Evolutionary conservation across 2,888 invertebrate species (phyloP).

Genomic region (Cecidostiba fungosa): DNA sequence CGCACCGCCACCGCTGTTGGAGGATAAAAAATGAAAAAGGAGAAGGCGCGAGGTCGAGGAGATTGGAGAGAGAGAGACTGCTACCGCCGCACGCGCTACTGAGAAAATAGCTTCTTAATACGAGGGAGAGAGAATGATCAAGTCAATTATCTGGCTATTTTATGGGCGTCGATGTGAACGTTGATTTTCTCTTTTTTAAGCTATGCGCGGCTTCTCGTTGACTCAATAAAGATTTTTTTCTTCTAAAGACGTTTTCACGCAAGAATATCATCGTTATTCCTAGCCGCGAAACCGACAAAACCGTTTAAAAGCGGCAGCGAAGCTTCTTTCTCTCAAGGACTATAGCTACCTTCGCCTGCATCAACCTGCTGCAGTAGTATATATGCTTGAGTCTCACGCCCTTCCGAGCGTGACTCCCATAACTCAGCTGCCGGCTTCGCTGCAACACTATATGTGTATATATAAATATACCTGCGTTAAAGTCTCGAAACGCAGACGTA

Average conservation of each 20-base stretch:
- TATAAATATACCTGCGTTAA: too few relatives aligned
- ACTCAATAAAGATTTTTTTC: too few relatives aligned
- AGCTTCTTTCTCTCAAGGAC: not conserved
- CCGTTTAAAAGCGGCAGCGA: too few relatives aligned
- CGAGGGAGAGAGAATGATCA: not conserved
- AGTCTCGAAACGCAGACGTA: not conserved
- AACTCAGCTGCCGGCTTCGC: not conserved
- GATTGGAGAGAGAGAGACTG: not conserved
- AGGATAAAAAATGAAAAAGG: slow-evolving; percentile 2
- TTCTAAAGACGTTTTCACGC: too few relatives aligned
- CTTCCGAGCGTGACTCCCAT: not conserved
- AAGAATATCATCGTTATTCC: too few relatives aligned
- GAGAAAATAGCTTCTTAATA: slow-evolving; percentile 2
- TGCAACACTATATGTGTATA: too few relatives aligned
- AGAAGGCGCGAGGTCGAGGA: not conserved
- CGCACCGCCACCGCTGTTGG: not conserved
- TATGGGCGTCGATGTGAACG: too few relatives aligned
- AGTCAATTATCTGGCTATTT: not conserved
- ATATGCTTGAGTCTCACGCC: not conserved
- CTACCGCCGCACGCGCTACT: not conserved
- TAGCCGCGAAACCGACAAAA: too few relatives aligned
- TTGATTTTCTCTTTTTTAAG: not conserved
- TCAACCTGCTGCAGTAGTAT: not conserved
- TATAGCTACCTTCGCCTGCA: too few relatives aligned
- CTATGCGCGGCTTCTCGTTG: too few relatives aligned